Evolutionary conservation across 2,888 invertebrate genomes (phyloP), one percentile per base, ranked within the genome.

Genomic region (Tetranychus truncatus): DNA sequence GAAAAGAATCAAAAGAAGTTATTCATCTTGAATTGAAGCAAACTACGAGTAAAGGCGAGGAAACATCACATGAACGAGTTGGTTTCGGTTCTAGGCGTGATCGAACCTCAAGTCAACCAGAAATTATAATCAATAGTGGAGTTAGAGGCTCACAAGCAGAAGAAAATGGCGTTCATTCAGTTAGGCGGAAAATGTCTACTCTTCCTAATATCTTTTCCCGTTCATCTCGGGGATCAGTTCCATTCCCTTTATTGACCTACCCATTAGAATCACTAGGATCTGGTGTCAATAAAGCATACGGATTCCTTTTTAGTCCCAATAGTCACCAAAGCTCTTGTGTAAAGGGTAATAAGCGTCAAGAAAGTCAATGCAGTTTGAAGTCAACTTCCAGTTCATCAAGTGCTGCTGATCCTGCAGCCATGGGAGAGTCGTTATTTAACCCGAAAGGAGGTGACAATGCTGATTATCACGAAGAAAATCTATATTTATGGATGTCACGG

Each of bases 401-500:
- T 74, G 77, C 78, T 72, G 79, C n/a, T 21, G 73, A 80, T 77
- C 78, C 79, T 66, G 78, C 78, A 77, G 76, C 67, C 1, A 6
- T 73, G 9, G 21, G 55, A 7, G 73, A 73, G 46, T n/a, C 74
- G 78, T 73, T 74, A 80, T 80, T 74, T 81, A 73, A 55, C 11
- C 15, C 55, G 0, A 55, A 66, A 66, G 15, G 55, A 55, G n/a
- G 6, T 11, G 65, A 78, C 45, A 79, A 80, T 71, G 75, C 72
- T 69, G 79, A 80, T 55, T 80, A 81, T 72, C 80, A 82, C 21
- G 87, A 88, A n/a, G 92, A 92, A 81, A 94, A 95, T 83, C 85
- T 95, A 71, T 95, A 95, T 82, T 91, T 90, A 80, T 95, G 95
- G 95, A 95, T 95, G 95, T 92, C 92, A 1, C 91, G 92, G 80